Evolutionary conservation across 2,113 vertebrate species (phyloP).

Genomic region (Macroglossus sobrinus): DNA sequence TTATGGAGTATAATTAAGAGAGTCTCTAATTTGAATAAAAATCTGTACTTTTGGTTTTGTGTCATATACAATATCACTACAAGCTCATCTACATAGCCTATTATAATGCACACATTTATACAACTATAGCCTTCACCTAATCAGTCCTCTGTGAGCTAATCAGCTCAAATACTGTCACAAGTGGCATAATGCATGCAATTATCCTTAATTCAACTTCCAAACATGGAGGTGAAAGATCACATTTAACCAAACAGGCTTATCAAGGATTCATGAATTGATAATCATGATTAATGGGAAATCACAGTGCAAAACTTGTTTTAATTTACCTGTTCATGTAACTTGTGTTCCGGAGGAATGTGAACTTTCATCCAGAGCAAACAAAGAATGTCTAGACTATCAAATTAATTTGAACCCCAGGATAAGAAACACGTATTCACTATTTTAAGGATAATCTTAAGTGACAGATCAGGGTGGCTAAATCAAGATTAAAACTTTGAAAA

Average conservation of each 20-base stretch:
- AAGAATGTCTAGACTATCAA: slow-evolving; percentile 8
- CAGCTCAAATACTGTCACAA: slow-evolving; percentile 76
- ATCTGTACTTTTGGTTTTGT: slow-evolving; percentile 70
- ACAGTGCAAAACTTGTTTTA: slow-evolving; percentile 64
- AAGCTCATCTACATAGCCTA: slow-evolving; percentile 74
- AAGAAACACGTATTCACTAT: background rate
- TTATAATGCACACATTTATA: slow-evolving; percentile 73
- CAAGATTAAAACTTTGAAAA: slow-evolving; percentile 36
- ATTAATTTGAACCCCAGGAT: slow-evolving; percentile 33
- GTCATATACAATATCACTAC: slow-evolving; percentile 54
- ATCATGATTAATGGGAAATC: slow-evolving; percentile 69
- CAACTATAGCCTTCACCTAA: slow-evolving; percentile 71
- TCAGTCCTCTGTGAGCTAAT: slow-evolving; percentile 79
- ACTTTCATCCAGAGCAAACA: background rate
- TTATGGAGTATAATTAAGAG: slow-evolving; percentile 65
- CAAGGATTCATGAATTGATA: slow-evolving; percentile 75
- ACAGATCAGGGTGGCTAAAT: slow-evolving; percentile 34
- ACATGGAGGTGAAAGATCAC: slow-evolving; percentile 73
- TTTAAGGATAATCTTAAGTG: slow-evolving; percentile 51
- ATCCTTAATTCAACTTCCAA: slow-evolving; percentile 80
- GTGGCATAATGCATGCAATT: slow-evolving; percentile 77
- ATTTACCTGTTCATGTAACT: slow-evolving; percentile 68
- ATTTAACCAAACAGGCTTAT: slow-evolving; percentile 69
- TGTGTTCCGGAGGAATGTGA: slow-evolving; percentile 46
- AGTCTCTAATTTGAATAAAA: slow-evolving; percentile 68